Conservation (phyloP, 2,113 vertebrate species). For the Butorides virescens region DNA sequence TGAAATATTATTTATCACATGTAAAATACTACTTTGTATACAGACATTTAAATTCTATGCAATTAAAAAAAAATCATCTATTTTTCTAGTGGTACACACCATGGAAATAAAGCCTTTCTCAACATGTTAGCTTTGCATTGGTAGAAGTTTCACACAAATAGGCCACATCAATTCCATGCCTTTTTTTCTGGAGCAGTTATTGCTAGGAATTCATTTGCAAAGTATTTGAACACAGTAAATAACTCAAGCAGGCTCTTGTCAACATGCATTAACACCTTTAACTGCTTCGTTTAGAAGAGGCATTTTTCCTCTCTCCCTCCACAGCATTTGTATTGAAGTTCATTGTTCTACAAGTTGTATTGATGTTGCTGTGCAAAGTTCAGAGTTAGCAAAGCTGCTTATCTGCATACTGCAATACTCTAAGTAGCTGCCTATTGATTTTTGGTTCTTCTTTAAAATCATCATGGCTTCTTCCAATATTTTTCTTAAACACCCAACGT, state of each 20-base stretch:
- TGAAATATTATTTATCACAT: not conserved
- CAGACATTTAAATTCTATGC: not conserved
- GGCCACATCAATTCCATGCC: not conserved
- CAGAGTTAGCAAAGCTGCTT: constrained; percentile 16
- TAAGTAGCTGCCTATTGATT: constrained; percentile 65
- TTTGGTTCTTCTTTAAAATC: constrained; percentile 42
- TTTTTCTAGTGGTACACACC: not conserved
- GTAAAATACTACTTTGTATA: not conserved
- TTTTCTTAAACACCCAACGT: not conserved
- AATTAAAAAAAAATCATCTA: not conserved
- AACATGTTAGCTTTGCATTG: not conserved
- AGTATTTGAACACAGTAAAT: constrained; percentile 13
- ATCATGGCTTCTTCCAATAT: not conserved
- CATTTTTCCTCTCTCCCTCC: not conserved
- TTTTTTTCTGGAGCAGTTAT: not conserved
- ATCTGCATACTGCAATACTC: constrained; percentile 51
- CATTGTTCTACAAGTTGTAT: constrained; percentile 45
- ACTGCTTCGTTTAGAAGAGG: not conserved
- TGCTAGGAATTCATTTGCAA: not conserved
- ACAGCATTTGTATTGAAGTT: not conserved
- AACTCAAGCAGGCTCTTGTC: not conserved
- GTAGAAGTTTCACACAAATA: not conserved
- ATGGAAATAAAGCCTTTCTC: not conserved
- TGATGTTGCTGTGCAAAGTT: constrained; percentile 40
- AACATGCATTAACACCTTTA: constrained; percentile 35